A percentile compares a stretch with the other conserved stretches of the same genome.
Conservation (phyloP, 2,797 vertebrate genomes). For the Spheniscus humboldti region DNA sequence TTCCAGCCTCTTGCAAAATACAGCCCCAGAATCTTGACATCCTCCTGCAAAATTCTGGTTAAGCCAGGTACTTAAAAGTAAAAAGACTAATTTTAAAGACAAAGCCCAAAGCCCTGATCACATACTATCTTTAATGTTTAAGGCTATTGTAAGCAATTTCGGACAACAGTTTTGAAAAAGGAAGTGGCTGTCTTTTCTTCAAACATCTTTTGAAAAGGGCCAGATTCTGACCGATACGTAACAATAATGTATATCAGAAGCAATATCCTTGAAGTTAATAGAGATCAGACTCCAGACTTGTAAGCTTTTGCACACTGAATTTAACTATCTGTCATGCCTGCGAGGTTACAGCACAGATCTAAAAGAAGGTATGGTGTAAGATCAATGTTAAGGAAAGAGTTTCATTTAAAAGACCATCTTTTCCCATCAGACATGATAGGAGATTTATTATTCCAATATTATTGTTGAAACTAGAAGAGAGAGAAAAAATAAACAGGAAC, state of each 20-base stretch:
- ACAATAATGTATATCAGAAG: slow-evolving; percentile 12
- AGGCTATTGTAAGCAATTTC: background rate
- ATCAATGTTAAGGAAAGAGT: slow-evolving; percentile 56
- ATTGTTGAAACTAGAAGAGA: slow-evolving; percentile 51
- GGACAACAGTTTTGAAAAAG: background rate
- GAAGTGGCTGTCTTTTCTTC: background rate
- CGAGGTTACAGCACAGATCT: slow-evolving; percentile 18
- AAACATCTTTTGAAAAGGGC: background rate
- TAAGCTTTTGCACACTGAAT: slow-evolving; percentile 31
- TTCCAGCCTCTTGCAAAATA: background rate
- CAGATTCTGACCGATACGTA: background rate
- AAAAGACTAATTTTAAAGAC: background rate
- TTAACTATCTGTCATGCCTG: slow-evolving; percentile 54
- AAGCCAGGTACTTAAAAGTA: background rate
- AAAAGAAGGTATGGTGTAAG: slow-evolving; percentile 22
- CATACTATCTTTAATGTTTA: background rate
- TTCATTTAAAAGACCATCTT: slow-evolving; percentile 60
- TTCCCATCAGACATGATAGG: slow-evolving; percentile 56
- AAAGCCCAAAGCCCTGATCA: background rate
- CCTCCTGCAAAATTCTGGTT: background rate
- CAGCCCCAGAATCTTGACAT: background rate
- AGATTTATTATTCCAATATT: slow-evolving; percentile 69
- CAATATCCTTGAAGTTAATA: slow-evolving; percentile 39
- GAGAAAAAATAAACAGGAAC: slow-evolving; percentile 57
- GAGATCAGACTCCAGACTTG: slow-evolving; percentile 26